Conservation (phyloP, 37 sponge, comb jelly and placozoan species). For the Beroe ovata region DNA sequence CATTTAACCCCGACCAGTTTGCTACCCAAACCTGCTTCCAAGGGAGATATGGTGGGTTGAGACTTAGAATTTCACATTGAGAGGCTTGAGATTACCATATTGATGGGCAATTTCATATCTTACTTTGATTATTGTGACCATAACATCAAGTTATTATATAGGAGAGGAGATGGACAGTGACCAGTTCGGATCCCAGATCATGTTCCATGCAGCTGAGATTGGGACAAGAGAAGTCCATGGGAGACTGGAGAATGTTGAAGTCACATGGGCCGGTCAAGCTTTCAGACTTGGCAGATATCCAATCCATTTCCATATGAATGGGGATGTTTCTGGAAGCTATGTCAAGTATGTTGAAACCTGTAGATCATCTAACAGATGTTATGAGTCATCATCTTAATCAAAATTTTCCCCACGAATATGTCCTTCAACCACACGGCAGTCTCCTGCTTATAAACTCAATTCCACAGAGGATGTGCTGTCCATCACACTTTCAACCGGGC, state of each 20-base stretch:
- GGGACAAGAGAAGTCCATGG: conserved; percentile 73
- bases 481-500: conserved; percentile 96
- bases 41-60: conserved; percentile 81
- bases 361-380: no score
- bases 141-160: no score
- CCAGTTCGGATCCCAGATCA: conserved; percentile 94
- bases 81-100: no score
- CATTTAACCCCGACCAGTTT: conserved; percentile 86
- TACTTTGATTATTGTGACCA: no score
- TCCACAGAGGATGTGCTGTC: conserved; percentile 82
- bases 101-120: no score
- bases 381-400: no score
- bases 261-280: conserved; percentile 92
- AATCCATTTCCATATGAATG: conserved; percentile 94
- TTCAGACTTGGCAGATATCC: conserved; percentile 95
- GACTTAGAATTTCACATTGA: no score
- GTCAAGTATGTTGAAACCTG: conserved; percentile 74
- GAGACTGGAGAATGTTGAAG: conserved; percentile 83
- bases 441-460: no score
- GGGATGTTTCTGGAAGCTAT: conserved; percentile 86
- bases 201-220: conserved; percentile 81
- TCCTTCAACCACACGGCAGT: no score
- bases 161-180: conserved; percentile 77
- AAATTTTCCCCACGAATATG: no score
- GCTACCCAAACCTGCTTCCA: conserved; percentile 88